Conservation (phyloP, 2,888 invertebrate species). For the Napeogenes inachia region DNA sequence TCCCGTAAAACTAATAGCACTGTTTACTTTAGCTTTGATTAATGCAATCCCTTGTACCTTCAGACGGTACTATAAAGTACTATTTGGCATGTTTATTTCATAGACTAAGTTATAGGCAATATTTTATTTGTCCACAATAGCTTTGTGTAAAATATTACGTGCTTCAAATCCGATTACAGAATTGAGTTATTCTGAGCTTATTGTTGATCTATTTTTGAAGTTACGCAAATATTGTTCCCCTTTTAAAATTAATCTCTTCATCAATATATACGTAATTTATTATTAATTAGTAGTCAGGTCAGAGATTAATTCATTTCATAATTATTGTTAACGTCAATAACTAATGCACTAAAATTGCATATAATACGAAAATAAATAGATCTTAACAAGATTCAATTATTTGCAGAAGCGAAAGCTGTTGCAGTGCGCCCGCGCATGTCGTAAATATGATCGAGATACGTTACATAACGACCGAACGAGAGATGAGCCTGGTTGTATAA, state of each 20-base stretch:
- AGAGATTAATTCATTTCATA: too few species aligned
- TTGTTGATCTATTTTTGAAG: conserved; percentile 2
- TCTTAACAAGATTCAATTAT: conserved; percentile 28
- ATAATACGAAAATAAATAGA: conserved; percentile 22
- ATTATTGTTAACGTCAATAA: neutral
- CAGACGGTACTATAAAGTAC: conserved; percentile 18
- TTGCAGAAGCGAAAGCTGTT: conserved; percentile 34
- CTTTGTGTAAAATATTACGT: conserved; percentile 27
- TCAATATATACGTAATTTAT: neutral
- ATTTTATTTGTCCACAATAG: conserved; percentile 29
- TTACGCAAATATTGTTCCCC: neutral
- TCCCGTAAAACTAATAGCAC: conserved; percentile 28
- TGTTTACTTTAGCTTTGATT: conserved; percentile 31
- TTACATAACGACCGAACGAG: conserved; percentile 50
- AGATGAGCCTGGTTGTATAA: conserved; percentile 32
- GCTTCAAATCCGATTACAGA: conserved; percentile 24
- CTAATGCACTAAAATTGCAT: neutral
- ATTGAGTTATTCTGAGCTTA: conserved; percentile 25
- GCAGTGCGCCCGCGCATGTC: conserved; percentile 39
- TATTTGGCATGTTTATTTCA: conserved; percentile 28
- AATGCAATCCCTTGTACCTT: conserved; percentile 21
- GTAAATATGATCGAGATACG: conserved; percentile 65
- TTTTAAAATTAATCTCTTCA: neutral
- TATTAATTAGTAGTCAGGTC: too few species aligned
- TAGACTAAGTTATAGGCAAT: conserved; percentile 29